Conservation (phyloP, 2,113 vertebrate species). For the Camelus bactrianus region DNA sequence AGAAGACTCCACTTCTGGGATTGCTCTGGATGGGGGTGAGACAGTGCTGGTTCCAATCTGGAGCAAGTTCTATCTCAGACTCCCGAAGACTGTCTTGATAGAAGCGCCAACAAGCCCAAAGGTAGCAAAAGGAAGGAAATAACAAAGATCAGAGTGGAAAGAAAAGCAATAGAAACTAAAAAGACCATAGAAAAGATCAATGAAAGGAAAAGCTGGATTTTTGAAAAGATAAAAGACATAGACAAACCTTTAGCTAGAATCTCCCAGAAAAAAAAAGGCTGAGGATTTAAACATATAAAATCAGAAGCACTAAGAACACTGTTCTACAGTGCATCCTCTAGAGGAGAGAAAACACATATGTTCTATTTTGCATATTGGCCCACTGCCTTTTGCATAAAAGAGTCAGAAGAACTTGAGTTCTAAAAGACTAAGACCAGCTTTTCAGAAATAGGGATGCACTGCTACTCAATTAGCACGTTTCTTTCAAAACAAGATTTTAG, state of each 20-base stretch:
- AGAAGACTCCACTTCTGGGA: neutral
- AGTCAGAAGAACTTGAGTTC: neutral
- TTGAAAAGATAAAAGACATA: neutral
- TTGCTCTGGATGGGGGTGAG: neutral
- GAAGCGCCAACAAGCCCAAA: neutral
- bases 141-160: neutral
- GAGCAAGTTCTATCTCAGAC: neutral
- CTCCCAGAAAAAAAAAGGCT: neutral
- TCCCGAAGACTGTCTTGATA: neutral
- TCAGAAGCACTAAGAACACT: neutral
- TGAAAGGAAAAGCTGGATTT: neutral
- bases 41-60: neutral
- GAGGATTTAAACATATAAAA: neutral
- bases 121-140: neutral
- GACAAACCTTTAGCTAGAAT: neutral
- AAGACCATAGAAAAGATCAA: neutral
- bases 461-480: neutral
- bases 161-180: neutral
- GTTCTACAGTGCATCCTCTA: neutral
- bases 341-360: neutral
- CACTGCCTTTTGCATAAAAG: constrained; percentile 23
- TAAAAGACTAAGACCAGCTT: neutral
- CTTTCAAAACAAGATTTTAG: constrained; percentile 11
- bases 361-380: neutral
- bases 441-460: neutral